A percentile compares a stretch with the other conserved stretches of the same genome.
Conservation (phyloP, 2,113 vertebrate species). For the Scomber colias region DNA sequence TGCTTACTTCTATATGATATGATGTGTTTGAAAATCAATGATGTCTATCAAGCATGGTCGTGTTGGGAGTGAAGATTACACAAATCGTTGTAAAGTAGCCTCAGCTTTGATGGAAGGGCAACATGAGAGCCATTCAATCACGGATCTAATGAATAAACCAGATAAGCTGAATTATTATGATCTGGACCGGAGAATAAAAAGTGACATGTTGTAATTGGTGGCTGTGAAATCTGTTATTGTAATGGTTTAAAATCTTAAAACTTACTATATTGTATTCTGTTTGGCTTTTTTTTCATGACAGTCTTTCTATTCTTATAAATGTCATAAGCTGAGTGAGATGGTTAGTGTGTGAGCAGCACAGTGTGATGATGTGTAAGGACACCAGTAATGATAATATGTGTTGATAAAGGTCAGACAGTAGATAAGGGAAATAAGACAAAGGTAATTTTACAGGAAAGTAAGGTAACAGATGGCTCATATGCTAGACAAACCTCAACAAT, state of each 20-base stretch:
- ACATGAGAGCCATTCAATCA: background rate
- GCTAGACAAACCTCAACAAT: background rate
- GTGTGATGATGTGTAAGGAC: background rate
- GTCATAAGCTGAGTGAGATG: background rate
- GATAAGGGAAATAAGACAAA: background rate
- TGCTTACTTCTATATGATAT: background rate
- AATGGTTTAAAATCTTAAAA: no score
- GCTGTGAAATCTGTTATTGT: background rate
- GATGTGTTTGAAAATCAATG: no score
- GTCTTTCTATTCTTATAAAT: background rate
- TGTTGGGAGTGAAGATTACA: no score
- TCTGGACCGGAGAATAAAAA: background rate
- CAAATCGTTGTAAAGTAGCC: no score
- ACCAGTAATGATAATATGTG: background rate
- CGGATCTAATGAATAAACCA: slow-evolving; percentile 3
- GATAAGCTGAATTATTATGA: background rate
- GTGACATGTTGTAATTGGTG: no score
- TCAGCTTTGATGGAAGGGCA: slow-evolving; percentile 1
- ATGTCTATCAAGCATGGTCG: no score
- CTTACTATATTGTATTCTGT: background rate
- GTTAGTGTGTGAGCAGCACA: background rate
- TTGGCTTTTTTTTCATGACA: background rate
- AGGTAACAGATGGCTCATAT: background rate
- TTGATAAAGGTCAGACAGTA: no score
- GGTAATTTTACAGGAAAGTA: background rate